These are phyloP conservation scores for Aegithalos caudatus DNA, from an alignment of 2,113 vertebrate species.

Conservation along the genomic window DNA sequence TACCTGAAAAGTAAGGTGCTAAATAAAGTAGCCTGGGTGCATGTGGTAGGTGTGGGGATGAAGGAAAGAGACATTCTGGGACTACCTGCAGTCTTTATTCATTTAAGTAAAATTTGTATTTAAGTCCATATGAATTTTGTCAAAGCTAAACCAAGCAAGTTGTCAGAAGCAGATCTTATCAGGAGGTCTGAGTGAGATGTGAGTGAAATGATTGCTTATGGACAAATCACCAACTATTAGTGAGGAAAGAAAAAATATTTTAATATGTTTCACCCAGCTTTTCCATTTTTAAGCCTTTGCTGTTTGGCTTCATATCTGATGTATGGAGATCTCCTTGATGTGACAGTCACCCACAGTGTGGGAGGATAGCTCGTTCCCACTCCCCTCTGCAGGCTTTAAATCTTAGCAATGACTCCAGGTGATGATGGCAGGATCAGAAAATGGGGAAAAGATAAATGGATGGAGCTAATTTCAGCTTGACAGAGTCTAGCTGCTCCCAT, in stretches of 20 bases:
- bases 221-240: not conserved
- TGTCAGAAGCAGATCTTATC: not conserved
- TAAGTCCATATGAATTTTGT: not conserved
- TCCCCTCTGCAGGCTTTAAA: not conserved
- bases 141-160: not conserved
- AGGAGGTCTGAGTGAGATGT: not conserved
- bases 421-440: not conserved
- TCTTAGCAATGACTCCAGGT: not conserved
- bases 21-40: not conserved
- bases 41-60: not conserved
- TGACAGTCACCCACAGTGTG: conserved; percentile 7
- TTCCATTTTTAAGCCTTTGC: not conserved
- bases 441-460: not conserved
- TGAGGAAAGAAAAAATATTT: not conserved
- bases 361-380: not conserved
- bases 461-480: not conserved
- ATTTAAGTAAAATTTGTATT: not conserved
- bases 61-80: not conserved
- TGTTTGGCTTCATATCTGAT: conserved; percentile 13
- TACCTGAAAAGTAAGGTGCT: not conserved
- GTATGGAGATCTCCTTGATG: conserved; percentile 1
- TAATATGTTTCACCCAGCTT: not conserved
- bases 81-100: not conserved
- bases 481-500: not conserved
- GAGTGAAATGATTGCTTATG: not conserved